These are phyloP conservation scores for Prinia subflava DNA, from an alignment of 2,113 vertebrate genomes.

Conservation along the genomic window DNA sequence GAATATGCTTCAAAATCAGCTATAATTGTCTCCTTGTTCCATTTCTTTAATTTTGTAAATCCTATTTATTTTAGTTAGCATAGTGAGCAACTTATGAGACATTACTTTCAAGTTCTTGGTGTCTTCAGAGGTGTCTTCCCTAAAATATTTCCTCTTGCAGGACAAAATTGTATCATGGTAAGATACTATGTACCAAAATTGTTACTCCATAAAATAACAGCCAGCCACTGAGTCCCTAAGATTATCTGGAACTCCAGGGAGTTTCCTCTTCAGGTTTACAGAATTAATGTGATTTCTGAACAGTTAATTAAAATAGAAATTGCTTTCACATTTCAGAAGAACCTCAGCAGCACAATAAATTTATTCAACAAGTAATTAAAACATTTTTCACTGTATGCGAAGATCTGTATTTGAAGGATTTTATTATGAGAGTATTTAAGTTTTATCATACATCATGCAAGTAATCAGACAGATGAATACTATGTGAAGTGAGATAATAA, in stretches of 20 bases:
- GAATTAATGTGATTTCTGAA: background rate
- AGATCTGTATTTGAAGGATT: background rate
- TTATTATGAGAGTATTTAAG: background rate
- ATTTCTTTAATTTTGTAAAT: background rate
- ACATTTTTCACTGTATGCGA: background rate
- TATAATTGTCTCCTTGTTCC: background rate
- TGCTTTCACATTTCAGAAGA: background rate
- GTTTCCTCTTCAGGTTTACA: background rate
- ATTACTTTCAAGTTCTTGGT: background rate
- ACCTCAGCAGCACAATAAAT: background rate
- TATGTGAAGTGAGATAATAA: background rate
- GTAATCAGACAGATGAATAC: background rate
- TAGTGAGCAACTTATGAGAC: background rate
- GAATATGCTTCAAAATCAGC: background rate
- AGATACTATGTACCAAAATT: background rate
- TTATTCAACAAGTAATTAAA: background rate
- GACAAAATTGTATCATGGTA: background rate
- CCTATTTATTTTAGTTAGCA: background rate
- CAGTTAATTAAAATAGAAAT: slow-evolving; percentile 7
- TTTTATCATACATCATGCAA: background rate
- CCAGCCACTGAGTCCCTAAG: background rate
- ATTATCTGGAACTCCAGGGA: background rate
- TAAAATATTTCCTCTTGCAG: background rate
- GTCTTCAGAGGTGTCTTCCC: background rate
- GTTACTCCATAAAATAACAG: background rate